Evolutionary conservation across 2,113 vertebrate species (phyloP).

Genomic region (Perccottus glenii): DNA sequence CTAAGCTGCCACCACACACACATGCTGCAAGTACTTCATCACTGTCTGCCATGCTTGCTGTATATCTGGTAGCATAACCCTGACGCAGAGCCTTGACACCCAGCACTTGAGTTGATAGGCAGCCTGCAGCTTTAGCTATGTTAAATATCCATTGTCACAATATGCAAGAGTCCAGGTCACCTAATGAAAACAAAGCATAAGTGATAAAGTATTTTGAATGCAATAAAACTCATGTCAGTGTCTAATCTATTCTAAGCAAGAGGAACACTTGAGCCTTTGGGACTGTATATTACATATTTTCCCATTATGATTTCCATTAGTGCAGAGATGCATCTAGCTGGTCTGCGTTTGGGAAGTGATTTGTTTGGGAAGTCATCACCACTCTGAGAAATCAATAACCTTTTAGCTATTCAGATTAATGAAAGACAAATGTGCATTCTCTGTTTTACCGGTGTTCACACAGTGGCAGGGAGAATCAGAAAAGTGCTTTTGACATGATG

Average conservation of each 20-base stretch:
- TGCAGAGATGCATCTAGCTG: slow-evolving; percentile 60
- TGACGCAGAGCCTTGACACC: slow-evolving; percentile 46
- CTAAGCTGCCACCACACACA: slow-evolving; percentile 53
- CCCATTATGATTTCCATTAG: slow-evolving; percentile 77
- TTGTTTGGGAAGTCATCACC: slow-evolving; percentile 76
- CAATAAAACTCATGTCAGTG: slow-evolving; percentile 46
- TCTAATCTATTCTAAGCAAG: slow-evolving; percentile 50
- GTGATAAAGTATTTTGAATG: slow-evolving; percentile 56
- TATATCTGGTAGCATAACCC: slow-evolving; percentile 58
- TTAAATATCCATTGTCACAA: slow-evolving; percentile 51
- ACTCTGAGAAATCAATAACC: slow-evolving; percentile 78
- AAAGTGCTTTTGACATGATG: slow-evolving; percentile 68
- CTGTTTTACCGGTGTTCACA: slow-evolving; percentile 57
- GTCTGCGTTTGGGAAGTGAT: slow-evolving; percentile 74
- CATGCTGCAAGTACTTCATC: slow-evolving; percentile 58
- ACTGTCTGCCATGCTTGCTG: slow-evolving; percentile 43
- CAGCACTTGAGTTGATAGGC: slow-evolving; percentile 50
- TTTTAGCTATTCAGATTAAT: slow-evolving; percentile 78
- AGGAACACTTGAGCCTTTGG: slow-evolving; percentile 31
- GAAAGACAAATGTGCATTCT: slow-evolving; percentile 73
- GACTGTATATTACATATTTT: slow-evolving; percentile 60
- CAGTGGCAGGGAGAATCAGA: slow-evolving; percentile 60
- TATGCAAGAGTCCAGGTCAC: slow-evolving; percentile 35
- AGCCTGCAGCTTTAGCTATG: slow-evolving; percentile 33
- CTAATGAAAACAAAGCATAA: slow-evolving; percentile 56